A percentile compares a stretch with the other conserved stretches of the same genome.
Conservation (phyloP, 2,113 vertebrate species). For the Spheniscus mendiculus region DNA sequence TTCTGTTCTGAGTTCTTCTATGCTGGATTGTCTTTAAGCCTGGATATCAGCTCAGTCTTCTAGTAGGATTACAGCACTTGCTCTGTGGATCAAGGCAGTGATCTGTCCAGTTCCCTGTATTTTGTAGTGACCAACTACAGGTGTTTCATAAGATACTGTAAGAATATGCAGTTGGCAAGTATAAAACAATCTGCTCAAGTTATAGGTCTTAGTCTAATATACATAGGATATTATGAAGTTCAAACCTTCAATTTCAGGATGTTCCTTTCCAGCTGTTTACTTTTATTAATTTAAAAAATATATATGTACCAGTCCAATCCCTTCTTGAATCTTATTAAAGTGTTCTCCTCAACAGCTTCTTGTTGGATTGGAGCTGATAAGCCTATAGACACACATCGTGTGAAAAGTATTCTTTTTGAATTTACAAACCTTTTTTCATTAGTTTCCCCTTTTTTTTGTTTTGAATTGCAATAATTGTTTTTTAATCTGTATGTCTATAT, state of each 20-base stretch:
- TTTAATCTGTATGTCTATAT: not conserved
- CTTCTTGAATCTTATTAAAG: not conserved
- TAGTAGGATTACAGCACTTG: not conserved
- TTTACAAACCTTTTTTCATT: not conserved
- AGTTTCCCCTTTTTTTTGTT: not conserved
- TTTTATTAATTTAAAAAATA: not conserved
- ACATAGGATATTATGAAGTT: not conserved
- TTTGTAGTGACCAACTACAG: not conserved
- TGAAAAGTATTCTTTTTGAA: not conserved
- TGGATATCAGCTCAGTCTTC: not conserved
- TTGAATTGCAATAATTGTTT: not conserved
- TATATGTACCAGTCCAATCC: not conserved
- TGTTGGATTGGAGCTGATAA: not conserved
- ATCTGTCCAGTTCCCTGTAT: not conserved
- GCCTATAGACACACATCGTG: not conserved
- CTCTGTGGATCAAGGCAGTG: not conserved
- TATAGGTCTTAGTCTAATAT: not conserved
- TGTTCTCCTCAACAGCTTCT: not conserved
- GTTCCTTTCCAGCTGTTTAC: not conserved
- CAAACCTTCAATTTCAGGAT: not conserved
- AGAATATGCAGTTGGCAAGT: not conserved
- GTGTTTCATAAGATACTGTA: not conserved
- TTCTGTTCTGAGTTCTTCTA: not conserved
- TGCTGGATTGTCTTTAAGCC: not conserved
- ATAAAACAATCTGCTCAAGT: not conserved